Evolutionary conservation across 2,888 invertebrate species (phyloP).

Genomic region (Philaethria dido): DNA sequence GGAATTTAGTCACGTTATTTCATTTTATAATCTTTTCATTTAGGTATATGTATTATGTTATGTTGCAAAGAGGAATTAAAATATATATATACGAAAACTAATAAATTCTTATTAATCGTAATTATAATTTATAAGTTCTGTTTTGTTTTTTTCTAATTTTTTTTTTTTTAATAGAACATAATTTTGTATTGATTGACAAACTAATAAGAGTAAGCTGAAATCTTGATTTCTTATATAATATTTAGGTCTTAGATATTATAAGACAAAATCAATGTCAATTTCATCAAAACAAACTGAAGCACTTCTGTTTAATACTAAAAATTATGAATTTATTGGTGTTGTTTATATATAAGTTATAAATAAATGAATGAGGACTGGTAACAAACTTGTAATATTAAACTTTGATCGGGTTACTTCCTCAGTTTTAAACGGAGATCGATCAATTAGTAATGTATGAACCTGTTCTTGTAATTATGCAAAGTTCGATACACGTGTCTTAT

Average conservation of each 20-base stretch:
- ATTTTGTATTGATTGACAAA: no score
- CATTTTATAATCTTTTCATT: not conserved
- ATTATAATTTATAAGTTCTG: no score
- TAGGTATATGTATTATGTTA: not conserved
- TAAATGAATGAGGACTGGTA: not conserved
- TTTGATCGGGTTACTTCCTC: conserved; percentile 40
- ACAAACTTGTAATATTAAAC: conserved; percentile 22
- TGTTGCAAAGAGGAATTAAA: not conserved
- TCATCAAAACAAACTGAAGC: not conserved
- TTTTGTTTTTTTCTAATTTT: no score
- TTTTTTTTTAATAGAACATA: no score
- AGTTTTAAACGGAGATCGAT: conserved; percentile 32
- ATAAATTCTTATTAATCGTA: not conserved
- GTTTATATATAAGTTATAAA: not conserved
- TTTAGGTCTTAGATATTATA: not conserved
- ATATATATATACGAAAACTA: not conserved
- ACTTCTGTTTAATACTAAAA: not conserved
- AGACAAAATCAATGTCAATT: not conserved
- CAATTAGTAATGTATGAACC: not conserved
- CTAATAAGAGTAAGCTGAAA: not conserved
- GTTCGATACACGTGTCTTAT: conserved; percentile 28
- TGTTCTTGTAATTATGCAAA: conserved; percentile 37
- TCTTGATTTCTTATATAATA: not conserved
- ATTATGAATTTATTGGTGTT: not conserved
- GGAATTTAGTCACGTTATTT: not conserved